These are phyloP conservation scores for Philypnodon macrostomus DNA, from an alignment of 2,797 vertebrate species.

Conservation along the genomic window DNA sequence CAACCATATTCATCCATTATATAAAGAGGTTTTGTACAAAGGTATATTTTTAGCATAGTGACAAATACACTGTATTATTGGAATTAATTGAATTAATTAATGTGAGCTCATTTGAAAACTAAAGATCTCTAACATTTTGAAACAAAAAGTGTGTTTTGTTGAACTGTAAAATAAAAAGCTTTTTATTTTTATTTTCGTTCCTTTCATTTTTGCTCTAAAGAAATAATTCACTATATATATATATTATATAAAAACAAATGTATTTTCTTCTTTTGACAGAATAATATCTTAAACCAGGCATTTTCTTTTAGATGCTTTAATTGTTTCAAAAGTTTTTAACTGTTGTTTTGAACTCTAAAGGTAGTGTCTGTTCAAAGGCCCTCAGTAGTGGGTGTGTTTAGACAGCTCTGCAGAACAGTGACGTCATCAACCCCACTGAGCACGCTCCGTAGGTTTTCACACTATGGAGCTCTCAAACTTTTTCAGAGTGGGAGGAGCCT, in stretches of 20 bases:
- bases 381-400: background rate
- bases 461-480: constrained; percentile 68
- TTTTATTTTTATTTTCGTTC: constrained; percentile 7
- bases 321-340: background rate
- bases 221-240: too few species aligned
- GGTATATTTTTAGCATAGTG: constrained; percentile 56
- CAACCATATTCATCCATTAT: constrained; percentile 26
- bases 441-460: constrained; percentile 75
- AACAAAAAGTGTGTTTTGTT: constrained; percentile 10
- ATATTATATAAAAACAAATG: too few species aligned
- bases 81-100: constrained; percentile 11
- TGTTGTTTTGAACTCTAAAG: background rate
- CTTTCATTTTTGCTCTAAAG: constrained; percentile 7
- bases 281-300: too few species aligned
- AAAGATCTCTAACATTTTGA: constrained; percentile 6
- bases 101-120: constrained; percentile 14
- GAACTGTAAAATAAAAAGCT: constrained; percentile 40
- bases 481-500: constrained; percentile 57
- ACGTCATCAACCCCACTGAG: constrained; percentile 68
- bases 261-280: too few species aligned
- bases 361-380: too few species aligned
- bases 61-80: constrained; percentile 14
- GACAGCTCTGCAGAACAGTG: constrained; percentile 59
- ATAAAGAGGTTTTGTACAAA: constrained; percentile 50
- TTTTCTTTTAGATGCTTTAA: too few species aligned